Evolutionary conservation across 2,888 invertebrate genomes (phyloP).

Genomic region (Trichopria drosophilae): DNA sequence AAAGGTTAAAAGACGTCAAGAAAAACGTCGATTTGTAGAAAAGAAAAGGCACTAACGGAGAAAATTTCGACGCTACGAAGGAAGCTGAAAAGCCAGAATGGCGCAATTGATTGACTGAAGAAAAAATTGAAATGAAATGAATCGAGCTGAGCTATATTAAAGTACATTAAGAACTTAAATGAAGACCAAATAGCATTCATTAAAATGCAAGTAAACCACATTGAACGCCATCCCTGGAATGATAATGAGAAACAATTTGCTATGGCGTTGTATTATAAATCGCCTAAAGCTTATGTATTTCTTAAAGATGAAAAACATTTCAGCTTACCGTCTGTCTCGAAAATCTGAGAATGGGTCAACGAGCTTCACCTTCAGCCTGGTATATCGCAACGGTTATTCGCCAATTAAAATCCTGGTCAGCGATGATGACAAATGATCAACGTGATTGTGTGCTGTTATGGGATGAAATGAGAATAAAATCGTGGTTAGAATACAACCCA

Average conservation of each 20-base stretch:
- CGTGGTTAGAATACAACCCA: slow-evolving; percentile 32
- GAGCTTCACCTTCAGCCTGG: slow-evolving; percentile 36
- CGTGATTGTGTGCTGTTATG: slow-evolving; percentile 37
- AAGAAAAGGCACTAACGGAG: too few species aligned
- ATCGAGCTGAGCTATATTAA: too few species aligned
- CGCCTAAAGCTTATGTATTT: slow-evolving; percentile 40
- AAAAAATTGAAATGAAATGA: too few species aligned
- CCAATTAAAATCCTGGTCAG: slow-evolving; percentile 33
- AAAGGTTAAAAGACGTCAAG: too few species aligned
- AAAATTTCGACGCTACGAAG: too few species aligned
- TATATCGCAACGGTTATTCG: slow-evolving; percentile 32
- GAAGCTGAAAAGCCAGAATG: too few species aligned
- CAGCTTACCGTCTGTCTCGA: slow-evolving; percentile 36
- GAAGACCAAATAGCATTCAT: slow-evolving; percentile 20
- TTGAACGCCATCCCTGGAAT: slow-evolving; percentile 26
- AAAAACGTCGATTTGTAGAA: too few species aligned
- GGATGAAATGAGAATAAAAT: slow-evolving; percentile 38
- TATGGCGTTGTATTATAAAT: slow-evolving; percentile 41
- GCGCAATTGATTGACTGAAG: too few species aligned
- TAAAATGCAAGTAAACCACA: slow-evolving; percentile 30
- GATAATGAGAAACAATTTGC: slow-evolving; percentile 30
- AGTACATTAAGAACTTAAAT: slow-evolving; percentile 25
- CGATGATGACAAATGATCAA: slow-evolving; percentile 35
- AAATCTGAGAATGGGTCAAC: slow-evolving; percentile 39
- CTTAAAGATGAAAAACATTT: slow-evolving; percentile 34